Conservation (phyloP, 2,888 invertebrate species). For the Trilocha varians region DNA sequence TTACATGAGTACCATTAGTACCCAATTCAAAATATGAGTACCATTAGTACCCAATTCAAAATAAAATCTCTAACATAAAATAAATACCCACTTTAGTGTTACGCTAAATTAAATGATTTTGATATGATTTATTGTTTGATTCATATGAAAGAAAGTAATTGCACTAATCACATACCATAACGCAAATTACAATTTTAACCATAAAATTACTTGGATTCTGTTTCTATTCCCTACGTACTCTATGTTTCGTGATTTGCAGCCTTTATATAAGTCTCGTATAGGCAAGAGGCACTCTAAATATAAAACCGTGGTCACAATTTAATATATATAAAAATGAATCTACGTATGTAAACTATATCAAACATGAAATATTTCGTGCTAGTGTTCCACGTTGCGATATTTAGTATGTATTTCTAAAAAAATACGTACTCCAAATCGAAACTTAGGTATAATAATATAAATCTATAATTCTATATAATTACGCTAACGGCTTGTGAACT, state of each 20-base stretch:
- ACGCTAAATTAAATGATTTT: background rate
- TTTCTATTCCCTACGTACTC: slow-evolving; percentile 67
- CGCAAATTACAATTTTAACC: slow-evolving; percentile 74
- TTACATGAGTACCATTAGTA: too few relatives aligned
- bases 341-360: slow-evolving; percentile 55
- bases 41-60: too few relatives aligned
- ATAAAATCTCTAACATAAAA: too few relatives aligned
- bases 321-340: slow-evolving; percentile 62
- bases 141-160: slow-evolving; percentile 19
- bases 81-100: too few relatives aligned
- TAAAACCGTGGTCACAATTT: slow-evolving; percentile 75
- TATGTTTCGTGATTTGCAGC: slow-evolving; percentile 74
- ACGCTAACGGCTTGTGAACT: slow-evolving; percentile 66
- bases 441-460: slow-evolving; percentile 25
- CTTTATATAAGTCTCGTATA: slow-evolving; percentile 74
- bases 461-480: slow-evolving; percentile 38
- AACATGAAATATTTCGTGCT: slow-evolving; percentile 61
- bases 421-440: slow-evolving; percentile 36
- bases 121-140: background rate
- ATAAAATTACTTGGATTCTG: slow-evolving; percentile 60
- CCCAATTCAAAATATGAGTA: too few relatives aligned
- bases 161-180: slow-evolving; percentile 68
- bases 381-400: slow-evolving; percentile 49
- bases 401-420: slow-evolving; percentile 46
- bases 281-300: slow-evolving; percentile 78